Percentiles rank a stretch among this genome's conserved stretches.
Conservation (phyloP, 2,113 vertebrate species). For the Porphyrio hochstetteri region DNA sequence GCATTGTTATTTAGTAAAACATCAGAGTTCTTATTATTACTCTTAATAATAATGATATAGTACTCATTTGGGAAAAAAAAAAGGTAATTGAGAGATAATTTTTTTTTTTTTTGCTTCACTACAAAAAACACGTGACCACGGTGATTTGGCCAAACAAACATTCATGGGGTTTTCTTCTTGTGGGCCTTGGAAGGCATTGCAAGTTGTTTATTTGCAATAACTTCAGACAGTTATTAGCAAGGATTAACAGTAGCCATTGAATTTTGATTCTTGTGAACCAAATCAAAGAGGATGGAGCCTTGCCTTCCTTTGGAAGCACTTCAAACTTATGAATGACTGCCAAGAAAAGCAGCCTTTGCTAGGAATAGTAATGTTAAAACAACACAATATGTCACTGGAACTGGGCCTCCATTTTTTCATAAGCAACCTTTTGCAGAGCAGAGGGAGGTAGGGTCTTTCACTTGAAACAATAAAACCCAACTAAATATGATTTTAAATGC, state of each 20-base stretch:
- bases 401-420: constrained; percentile 38
- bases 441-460: not conserved
- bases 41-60: not conserved
- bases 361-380: constrained; percentile 59
- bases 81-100: not conserved
- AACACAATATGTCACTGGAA: constrained; percentile 54
- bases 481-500: not conserved
- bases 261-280: not conserved
- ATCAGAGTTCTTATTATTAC: not conserved
- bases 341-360: constrained; percentile 53
- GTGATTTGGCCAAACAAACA: not conserved
- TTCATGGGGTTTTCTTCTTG: not conserved
- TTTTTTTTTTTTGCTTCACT: not conserved
- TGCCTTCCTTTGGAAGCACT: constrained; percentile 11
- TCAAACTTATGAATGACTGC: constrained; percentile 23
- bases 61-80: not conserved
- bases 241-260: not conserved
- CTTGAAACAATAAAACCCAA: constrained; percentile 14
- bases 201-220: not conserved
- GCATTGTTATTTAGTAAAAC: not conserved
- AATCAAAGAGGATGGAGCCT: not conserved
- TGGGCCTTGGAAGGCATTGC: not conserved
- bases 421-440: not conserved
- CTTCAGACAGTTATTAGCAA: not conserved
- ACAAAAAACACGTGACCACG: not conserved